Percentiles rank a stretch among this genome's conserved stretches.
These are phyloP conservation scores for Hydropsyche betteni DNA, from an alignment of 2,888 invertebrate species.

Conservation along the genomic window DNA sequence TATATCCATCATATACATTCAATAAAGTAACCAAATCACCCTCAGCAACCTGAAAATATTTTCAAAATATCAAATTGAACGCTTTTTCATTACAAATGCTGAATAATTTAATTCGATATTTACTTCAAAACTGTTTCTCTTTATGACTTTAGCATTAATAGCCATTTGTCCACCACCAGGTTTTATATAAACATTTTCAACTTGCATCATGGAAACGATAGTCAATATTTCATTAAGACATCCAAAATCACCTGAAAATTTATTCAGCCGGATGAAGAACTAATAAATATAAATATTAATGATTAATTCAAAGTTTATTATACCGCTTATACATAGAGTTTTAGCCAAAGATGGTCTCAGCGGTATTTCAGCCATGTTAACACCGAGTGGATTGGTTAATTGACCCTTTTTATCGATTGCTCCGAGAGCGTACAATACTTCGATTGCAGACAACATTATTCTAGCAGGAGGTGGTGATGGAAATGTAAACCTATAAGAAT, in stretches of 20 bases:
- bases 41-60: slow-evolving; percentile 72
- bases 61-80: background rate
- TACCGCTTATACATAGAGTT: slow-evolving; percentile 80
- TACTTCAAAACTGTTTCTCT: slow-evolving; percentile 82
- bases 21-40: slow-evolving; percentile 91
- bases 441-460: slow-evolving; percentile 84
- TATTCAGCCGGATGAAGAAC: background rate
- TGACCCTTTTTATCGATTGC: slow-evolving; percentile 82
- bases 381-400: slow-evolving; percentile 81
- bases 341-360: slow-evolving; percentile 87
- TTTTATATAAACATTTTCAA: slow-evolving; percentile 86
- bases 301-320: slow-evolving; percentile 37
- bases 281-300: no score
- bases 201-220: slow-evolving; percentile 93
- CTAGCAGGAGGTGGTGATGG: slow-evolving; percentile 92
- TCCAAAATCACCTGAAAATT: slow-evolving; percentile 75
- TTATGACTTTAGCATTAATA: slow-evolving; percentile 75
- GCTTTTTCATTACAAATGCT: background rate
- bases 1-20: slow-evolving; percentile 79
- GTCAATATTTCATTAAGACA: slow-evolving; percentile 93
- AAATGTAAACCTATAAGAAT: slow-evolving; percentile 78
- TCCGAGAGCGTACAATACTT: slow-evolving; percentile 85
- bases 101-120: slow-evolving; percentile 8
- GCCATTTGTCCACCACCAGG: slow-evolving; percentile 75
- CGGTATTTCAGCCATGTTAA: slow-evolving; percentile 91